phyloP scores from a whole-genome alignment of 2,113 vertebrate species.

The Mus spicilegus region DNA sequence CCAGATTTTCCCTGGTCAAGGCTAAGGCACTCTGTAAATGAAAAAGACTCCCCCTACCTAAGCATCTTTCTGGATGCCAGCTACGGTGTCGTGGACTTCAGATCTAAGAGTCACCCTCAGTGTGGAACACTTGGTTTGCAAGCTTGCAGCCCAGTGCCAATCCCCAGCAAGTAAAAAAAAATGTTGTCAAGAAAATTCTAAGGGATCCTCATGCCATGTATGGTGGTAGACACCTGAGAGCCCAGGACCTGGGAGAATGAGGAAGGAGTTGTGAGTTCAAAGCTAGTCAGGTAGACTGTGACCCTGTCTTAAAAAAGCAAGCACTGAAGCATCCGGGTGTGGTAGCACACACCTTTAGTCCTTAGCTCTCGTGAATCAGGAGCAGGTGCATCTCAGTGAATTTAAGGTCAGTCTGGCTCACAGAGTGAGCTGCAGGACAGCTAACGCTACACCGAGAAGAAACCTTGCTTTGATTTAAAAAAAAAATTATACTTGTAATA shows the following conservation, averaged over 20 bases:
- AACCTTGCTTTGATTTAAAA: background rate
- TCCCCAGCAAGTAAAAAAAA: background rate
- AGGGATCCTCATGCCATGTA: no score
- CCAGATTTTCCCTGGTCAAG: conserved; percentile 25
- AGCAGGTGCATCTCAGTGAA: background rate
- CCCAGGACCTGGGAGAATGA: background rate
- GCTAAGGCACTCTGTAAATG: conserved; percentile 32
- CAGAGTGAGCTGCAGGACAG: background rate
- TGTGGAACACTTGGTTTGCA: background rate
- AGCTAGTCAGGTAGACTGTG: background rate
- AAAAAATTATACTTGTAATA: background rate
- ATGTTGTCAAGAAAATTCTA: background rate
- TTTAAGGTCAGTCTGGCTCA: background rate
- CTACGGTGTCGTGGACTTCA: background rate
- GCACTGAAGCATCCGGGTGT: background rate
- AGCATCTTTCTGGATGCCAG: conserved; percentile 1
- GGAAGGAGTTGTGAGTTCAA: background rate
- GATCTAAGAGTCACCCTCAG: background rate
- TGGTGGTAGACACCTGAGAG: background rate
- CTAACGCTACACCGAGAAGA: background rate
- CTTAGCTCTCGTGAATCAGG: background rate
- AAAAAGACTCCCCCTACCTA: conserved; percentile 5
- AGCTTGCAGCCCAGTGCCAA: no score
- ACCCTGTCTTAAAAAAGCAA: background rate
- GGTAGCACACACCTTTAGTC: background rate